Percentiles rank a stretch among this genome's conserved stretches.
These are phyloP conservation scores for Eufriesea mexicana DNA, from an alignment of 1,140 invertebrate species.

Conservation along the genomic window DNA sequence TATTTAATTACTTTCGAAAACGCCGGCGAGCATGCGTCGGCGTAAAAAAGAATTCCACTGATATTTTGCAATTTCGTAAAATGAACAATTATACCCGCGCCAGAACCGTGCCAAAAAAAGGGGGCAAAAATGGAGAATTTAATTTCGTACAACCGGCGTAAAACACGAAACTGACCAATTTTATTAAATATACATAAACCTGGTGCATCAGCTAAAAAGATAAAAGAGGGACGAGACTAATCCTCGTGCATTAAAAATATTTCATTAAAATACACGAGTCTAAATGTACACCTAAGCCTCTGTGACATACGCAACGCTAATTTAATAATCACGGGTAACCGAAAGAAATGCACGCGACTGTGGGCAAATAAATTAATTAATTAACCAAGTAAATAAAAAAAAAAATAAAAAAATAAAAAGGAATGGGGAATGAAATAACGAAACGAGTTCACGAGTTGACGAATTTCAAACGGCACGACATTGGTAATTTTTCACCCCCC, in stretches of 20 bases:
- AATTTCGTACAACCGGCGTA: background rate
- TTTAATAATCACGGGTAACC: too few relatives aligned
- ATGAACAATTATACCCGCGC: background rate
- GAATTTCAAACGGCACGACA: too few relatives aligned
- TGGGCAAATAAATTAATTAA: too few relatives aligned
- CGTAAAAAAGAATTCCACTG: background rate
- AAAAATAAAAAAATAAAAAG: background rate
- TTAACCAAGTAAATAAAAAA: background rate
- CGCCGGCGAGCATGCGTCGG: too few relatives aligned
- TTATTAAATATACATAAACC: background rate
- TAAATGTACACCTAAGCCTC: too few relatives aligned
- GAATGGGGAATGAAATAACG: background rate
- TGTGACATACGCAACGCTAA: too few relatives aligned
- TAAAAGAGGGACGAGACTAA: background rate
- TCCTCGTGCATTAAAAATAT: background rate
- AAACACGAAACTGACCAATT: background rate
- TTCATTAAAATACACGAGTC: too few relatives aligned
- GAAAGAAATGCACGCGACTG: too few relatives aligned
- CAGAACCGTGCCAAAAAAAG: background rate
- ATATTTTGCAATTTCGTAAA: background rate
- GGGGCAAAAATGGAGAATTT: background rate
- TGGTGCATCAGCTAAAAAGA: background rate
- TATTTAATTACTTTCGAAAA: background rate
- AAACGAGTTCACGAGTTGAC: background rate
- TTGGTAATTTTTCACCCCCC: background rate